Evolutionary conservation across 1,140 invertebrate species (phyloP).

Genomic region (Ceratoteleas bidentatus): DNA sequence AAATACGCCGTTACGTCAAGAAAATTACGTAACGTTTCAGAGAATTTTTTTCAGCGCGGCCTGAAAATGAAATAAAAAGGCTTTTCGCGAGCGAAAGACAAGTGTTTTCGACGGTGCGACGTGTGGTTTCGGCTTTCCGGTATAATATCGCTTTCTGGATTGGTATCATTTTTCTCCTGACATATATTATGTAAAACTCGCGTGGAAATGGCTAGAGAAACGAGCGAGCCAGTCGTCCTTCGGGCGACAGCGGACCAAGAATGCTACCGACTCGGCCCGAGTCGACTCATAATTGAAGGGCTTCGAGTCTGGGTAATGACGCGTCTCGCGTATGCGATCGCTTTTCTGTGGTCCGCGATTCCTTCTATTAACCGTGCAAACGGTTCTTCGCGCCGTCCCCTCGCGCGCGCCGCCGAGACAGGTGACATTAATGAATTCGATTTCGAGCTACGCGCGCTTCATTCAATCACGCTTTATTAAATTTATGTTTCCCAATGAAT

Average conservation of each 20-base stretch:
- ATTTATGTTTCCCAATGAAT: constrained; percentile 52
- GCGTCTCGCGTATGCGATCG: constrained; percentile 64
- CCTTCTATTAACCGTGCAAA: constrained; percentile 64
- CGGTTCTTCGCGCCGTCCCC: constrained; percentile 59
- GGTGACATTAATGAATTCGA: constrained; percentile 66
- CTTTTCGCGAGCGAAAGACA: constrained; percentile 42
- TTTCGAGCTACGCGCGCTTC: constrained; percentile 45
- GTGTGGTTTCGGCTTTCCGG: constrained; percentile 65
- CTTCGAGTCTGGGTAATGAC: constrained; percentile 68
- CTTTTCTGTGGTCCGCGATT: constrained; percentile 65
- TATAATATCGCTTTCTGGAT: constrained; percentile 68
- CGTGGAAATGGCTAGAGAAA: constrained; percentile 63
- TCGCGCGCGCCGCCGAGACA: constrained; percentile 54
- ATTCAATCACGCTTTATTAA: constrained; percentile 61
- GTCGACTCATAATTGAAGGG: constrained; percentile 68
- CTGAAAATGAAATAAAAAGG: constrained; percentile 13
- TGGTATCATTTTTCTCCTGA: constrained; percentile 71
- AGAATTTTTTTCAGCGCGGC: neutral
- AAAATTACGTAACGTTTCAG: neutral
- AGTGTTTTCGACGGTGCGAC: constrained; percentile 50
- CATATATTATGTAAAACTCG: constrained; percentile 71
- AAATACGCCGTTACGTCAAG: neutral
- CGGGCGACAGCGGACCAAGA: constrained; percentile 56
- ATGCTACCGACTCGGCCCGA: constrained; percentile 57
- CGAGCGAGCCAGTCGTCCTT: constrained; percentile 66